Percentiles rank a stretch among this genome's conserved stretches.
Evolutionary conservation across 2,113 vertebrate genomes (phyloP).

Genomic region (Shinisaurus crocodilurus): DNA sequence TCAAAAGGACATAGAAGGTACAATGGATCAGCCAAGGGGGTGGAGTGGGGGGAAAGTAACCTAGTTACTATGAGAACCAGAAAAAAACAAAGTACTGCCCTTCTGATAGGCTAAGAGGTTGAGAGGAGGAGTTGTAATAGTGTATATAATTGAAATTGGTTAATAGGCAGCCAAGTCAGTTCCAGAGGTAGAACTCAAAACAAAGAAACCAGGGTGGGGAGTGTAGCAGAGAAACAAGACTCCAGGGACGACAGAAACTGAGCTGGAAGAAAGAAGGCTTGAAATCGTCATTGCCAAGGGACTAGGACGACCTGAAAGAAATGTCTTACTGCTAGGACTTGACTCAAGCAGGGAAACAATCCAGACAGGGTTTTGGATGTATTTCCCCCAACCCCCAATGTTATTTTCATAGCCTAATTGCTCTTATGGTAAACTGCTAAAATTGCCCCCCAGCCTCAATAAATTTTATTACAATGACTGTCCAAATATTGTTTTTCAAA

Average conservation of each 20-base stretch:
- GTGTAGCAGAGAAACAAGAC: no score
- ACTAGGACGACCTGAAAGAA: background rate
- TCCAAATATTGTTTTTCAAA: background rate
- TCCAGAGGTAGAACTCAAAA: background rate
- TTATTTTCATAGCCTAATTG: no score
- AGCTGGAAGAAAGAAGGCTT: no score
- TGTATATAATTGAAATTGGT: background rate
- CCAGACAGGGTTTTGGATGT: background rate
- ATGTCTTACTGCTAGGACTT: background rate
- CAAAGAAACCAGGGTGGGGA: background rate
- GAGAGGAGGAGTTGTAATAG: background rate
- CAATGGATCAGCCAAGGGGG: no score
- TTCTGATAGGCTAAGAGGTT: no score
- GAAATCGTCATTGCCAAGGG: background rate
- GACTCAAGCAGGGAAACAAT: background rate
- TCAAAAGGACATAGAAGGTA: background rate
- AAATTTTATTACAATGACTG: background rate
- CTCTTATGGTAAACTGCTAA: background rate
- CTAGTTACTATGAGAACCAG: no score
- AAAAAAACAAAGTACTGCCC: no score
- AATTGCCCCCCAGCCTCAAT: background rate
- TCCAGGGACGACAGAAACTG: no score
- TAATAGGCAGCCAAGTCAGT: background rate
- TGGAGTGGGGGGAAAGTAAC: no score
- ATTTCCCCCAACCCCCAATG: background rate